Evolutionary conservation across 2,113 vertebrate genomes (phyloP), one percentile per base, ranked within the genome.

Genomic region (Myiagra hebetior): DNA sequence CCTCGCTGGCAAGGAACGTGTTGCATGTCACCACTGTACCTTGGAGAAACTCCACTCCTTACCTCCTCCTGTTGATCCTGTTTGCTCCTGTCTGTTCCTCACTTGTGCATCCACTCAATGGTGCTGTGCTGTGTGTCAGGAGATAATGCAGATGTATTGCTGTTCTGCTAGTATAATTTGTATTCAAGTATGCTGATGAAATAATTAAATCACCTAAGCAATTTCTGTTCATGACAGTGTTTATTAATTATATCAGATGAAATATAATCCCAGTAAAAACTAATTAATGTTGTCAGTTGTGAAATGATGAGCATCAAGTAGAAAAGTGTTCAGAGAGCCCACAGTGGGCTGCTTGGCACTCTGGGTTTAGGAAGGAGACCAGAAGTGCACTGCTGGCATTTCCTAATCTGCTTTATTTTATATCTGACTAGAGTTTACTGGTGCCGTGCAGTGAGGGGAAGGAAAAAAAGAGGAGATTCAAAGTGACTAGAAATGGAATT

Each of bases 51-150:
- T 95, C 57, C 73, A 41, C 93, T 97, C 94, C 87, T 93, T 86
- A 82, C 95, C 95, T 95, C 91, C 91, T 91, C 84, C 70, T 89
- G 87, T 89, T 95, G 60, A 65, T 87, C 81, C 91, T 15, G 35
- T 69, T 81, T 46, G 89, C 87, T 93, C 75, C 83, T 78, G 92
- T 94, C 81, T 23, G 46, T 73, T 87, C 44, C 84, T 92, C 89
- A 75, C 68, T 47, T 42, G 67, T 92, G 93, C 96, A 94, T 97
- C 95, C 93, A 24, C 89, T 94, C 91, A 53, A 42, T 93, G 97
- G 97, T 98, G 97, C 97, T 96, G 94, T 97, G 95, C 96, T 88
- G 96, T 97, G 96, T 95, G 96, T 94, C 97, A 94, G 98, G 97
- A 98, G 95, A 79, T 93, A 69, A 91, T 56, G 92, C 96, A 93